Conservation (phyloP, 2,888 invertebrate species). For the Microctonus hyperodae region DNA sequence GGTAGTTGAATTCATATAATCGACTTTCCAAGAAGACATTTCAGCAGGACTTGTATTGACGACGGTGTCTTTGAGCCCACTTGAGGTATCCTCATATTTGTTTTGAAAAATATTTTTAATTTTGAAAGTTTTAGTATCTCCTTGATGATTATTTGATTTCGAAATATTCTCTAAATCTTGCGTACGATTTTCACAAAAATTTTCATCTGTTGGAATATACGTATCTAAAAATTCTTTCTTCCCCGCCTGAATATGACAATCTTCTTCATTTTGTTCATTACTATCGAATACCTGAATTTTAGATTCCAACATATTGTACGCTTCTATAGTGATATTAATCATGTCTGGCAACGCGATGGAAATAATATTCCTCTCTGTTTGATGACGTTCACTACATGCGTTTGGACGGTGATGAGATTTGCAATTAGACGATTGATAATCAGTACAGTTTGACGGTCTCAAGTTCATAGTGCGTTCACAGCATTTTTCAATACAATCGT, state of each 20-base stretch:
- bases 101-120: conserved; percentile 54
- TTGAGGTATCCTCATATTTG: conserved; percentile 33
- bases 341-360: conserved; percentile 55
- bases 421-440: not conserved
- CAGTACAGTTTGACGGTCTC: not conserved
- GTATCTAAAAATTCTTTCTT: conserved; percentile 31
- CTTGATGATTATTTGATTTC: conserved; percentile 42
- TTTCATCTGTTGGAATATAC: conserved; percentile 36
- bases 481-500: not conserved
- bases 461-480: conserved; percentile 9
- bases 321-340: conserved; percentile 54
- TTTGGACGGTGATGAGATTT: not conserved
- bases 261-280: conserved; percentile 28
- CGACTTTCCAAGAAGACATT: conserved; percentile 45
- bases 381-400: conserved; percentile 2
- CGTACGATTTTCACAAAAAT: conserved; percentile 26
- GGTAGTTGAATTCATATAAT: conserved; percentile 35
- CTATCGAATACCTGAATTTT: conserved; percentile 47
- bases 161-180: conserved; percentile 32
- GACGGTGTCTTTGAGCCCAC: conserved; percentile 42
- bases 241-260: conserved; percentile 51
- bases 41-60: conserved; percentile 50
- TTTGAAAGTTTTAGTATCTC: conserved; percentile 50
- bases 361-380: conserved; percentile 49
- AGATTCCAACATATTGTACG: conserved; percentile 48